Evolutionary conservation across 2,113 vertebrate genomes (phyloP).

Genomic region (Microcebus jonahi): DNA sequence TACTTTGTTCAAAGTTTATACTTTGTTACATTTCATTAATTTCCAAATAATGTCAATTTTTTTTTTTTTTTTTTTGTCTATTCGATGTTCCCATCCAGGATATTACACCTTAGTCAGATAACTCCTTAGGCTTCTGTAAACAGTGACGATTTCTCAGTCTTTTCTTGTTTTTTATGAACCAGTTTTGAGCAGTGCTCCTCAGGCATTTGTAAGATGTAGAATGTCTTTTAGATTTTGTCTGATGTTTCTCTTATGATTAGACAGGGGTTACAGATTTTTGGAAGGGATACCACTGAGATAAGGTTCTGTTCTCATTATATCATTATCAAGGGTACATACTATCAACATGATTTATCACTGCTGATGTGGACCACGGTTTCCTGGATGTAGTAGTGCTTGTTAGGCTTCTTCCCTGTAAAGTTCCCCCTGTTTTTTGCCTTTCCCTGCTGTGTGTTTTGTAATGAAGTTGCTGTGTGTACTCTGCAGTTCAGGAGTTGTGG

Average conservation of each 20-base stretch:
- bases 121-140: neutral
- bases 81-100: neutral
- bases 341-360: neutral
- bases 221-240: neutral
- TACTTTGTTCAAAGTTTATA: neutral
- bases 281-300: neutral
- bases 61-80: neutral
- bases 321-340: neutral
- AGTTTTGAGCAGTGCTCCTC: neutral
- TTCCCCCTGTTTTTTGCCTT: neutral
- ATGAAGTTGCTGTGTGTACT: neutral
- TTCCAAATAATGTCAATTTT: neutral
- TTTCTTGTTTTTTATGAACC: neutral
- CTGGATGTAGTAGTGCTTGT: neutral
- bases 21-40: neutral
- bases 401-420: neutral
- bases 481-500: neutral
- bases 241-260: neutral
- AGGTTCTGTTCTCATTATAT: neutral
- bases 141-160: neutral
- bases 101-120: neutral
- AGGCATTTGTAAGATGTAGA: neutral
- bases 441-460: neutral
- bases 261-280: neutral
- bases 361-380: neutral